These are phyloP conservation scores for Acanthornis magna DNA, from an alignment of 2,797 vertebrate genomes.

Conservation along the genomic window DNA sequence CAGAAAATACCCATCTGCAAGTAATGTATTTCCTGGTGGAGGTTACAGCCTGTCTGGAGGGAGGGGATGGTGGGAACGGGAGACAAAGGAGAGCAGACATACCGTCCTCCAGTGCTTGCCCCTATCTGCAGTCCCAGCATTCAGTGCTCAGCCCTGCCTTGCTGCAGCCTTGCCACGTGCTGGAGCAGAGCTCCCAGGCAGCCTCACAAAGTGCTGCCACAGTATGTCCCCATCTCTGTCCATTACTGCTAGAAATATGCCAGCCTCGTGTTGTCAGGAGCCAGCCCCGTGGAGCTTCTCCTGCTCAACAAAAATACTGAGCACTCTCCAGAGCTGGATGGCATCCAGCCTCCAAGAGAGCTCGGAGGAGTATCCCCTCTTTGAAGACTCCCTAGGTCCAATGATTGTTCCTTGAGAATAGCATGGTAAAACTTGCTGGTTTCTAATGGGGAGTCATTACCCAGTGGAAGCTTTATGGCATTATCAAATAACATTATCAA, in stretches of 20 bases:
- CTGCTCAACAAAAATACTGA: not conserved
- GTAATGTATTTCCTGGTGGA: not conserved
- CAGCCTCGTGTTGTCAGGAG: not conserved
- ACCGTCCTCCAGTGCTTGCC: not conserved
- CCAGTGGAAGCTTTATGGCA: not conserved
- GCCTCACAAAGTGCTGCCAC: not conserved
- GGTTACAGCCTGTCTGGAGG: not conserved
- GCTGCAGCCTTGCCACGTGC: not conserved
- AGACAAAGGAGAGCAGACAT: accelerated
- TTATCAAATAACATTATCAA: not conserved
- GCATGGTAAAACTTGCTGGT: not conserved
- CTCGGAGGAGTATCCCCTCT: not conserved
- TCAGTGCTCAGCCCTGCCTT: not conserved
- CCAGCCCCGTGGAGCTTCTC: not conserved
- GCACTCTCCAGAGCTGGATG: not conserved
- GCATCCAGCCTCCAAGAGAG: not conserved
- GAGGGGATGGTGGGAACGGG: not conserved
- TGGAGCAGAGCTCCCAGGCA: not conserved
- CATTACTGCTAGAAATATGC: not conserved
- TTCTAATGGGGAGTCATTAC: not conserved
- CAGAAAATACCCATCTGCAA: not conserved
- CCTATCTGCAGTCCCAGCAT: not conserved
- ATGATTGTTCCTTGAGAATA: not conserved
- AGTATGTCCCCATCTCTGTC: not conserved
- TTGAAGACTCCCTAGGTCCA: not conserved